Base-by-base conservation (phyloP, 2,797 vertebrate genomes). In the Alfaro cultratus region DNA sequence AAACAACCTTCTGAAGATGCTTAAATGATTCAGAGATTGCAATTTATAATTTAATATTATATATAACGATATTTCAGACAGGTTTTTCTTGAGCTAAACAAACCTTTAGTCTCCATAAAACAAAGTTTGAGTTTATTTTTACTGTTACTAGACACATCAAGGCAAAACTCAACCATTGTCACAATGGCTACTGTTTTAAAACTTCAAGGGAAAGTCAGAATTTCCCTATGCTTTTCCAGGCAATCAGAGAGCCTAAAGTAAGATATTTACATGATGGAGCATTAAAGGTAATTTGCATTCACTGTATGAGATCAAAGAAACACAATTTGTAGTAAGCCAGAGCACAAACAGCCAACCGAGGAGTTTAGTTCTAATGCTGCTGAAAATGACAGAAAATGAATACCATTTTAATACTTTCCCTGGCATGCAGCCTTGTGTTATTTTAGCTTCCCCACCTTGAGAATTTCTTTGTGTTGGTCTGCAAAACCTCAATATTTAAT, bases 221-320 rank as follows among this genome's bases (percentile, higher is more conserved):
- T n/a, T 34, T 31, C 23, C 12, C 1, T 29, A 43, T 39, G 49
- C 12, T 74, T 39, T 36, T 23, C 2, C 11, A 74, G 34, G 13
- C 23, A 55, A 39, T 74, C 23, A 2, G 26, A 41, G 26, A 53
- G n/a, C 13, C 73, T 8, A 15, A 29, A n/a, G 6, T 26, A 74
- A 36, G n/a, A 13, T 55, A 13, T 36, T 43, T 74, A 41, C 36
- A 26, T 41, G 36, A 23, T 29, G 51, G 36, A n/a, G 51, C 34
- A n/a, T 74, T 74, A 74, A 55, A 43, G 36, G 49, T 57, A 43
- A 55, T 74, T 55, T 74, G 73, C 34, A 55, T 55, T 3, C 51
- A 43, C 36, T n/a, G 21, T 41, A 23, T 29, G 72, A 55, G 53
- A 74, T 39, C 36, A 74, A 55, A 41, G 73, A 57, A 74, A 74